Evolutionary conservation across 2,113 vertebrate genomes (phyloP).

Genomic region (Callaeas wilsoni): DNA sequence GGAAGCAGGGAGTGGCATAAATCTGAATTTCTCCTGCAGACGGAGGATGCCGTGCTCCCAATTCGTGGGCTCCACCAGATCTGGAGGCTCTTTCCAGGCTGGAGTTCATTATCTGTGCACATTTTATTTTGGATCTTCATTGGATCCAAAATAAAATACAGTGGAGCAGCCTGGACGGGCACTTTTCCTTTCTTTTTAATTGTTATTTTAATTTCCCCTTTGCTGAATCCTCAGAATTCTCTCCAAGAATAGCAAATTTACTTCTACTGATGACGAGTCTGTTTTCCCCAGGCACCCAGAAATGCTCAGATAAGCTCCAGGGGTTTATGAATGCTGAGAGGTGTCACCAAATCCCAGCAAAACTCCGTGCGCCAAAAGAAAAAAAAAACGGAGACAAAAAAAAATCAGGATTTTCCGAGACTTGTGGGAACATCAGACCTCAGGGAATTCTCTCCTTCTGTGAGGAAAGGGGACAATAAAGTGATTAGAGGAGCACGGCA

Average conservation of each 20-base stretch:
- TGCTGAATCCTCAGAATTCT: not conserved
- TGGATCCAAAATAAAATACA: not conserved
- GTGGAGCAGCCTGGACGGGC: not conserved
- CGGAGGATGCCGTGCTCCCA: not conserved
- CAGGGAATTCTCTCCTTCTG: not conserved
- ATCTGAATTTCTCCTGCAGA: not conserved
- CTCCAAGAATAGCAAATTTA: not conserved
- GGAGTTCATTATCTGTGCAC: not conserved
- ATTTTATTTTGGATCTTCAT: not conserved
- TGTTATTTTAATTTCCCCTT: not conserved
- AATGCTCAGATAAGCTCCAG: not conserved
- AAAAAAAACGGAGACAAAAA: not conserved
- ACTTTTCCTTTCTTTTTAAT: not conserved
- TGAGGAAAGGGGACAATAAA: not conserved
- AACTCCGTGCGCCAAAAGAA: not conserved
- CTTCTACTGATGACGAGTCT: not conserved
- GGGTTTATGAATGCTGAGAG: not conserved
- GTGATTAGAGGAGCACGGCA: not conserved
- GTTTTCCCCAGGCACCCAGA: not conserved
- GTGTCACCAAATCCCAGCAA: not conserved
- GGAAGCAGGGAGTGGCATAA: not conserved
- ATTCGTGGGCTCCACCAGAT: not conserved
- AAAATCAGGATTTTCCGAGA: not conserved
- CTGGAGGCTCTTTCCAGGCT: not conserved
- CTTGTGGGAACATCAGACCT: not conserved